phyloP scores from a whole-genome alignment of 2,113 vertebrate species.

The Corvus moneduloides region DNA sequence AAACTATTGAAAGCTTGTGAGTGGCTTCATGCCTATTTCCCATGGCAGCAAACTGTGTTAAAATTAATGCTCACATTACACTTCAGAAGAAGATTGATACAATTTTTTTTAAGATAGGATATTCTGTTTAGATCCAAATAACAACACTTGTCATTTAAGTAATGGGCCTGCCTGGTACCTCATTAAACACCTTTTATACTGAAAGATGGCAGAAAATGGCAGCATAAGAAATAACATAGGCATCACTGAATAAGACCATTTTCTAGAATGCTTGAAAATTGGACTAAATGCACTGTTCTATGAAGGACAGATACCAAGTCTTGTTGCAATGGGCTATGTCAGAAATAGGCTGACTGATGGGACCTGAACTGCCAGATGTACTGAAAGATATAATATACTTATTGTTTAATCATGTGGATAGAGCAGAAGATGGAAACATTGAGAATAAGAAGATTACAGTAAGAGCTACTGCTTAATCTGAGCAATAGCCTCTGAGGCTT shows the following conservation, averaged over 20 bases:
- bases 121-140: not conserved
- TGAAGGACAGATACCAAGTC: not conserved
- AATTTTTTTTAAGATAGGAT: not conserved
- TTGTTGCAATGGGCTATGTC: not conserved
- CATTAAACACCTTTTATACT: not conserved
- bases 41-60: not conserved
- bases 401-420: slow-evolving; percentile 60
- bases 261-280: slow-evolving; percentile 21
- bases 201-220: not conserved
- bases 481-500: slow-evolving; percentile 41
- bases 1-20: not conserved
- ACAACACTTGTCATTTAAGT: not conserved
- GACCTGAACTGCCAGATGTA: slow-evolving; percentile 24
- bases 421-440: slow-evolving; percentile 29
- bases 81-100: not conserved
- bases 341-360: slow-evolving; percentile 41
- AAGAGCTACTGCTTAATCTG: slow-evolving; percentile 41
- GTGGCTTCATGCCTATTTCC: not conserved
- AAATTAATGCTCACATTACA: not conserved
- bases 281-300: not conserved
- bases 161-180: not conserved
- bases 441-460: slow-evolving; percentile 59
- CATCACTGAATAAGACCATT: not conserved
- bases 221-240: not conserved
- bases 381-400: slow-evolving; percentile 60